phyloP scores from a whole-genome alignment of 2,797 vertebrate species.

The Antennarius maculatus region DNA sequence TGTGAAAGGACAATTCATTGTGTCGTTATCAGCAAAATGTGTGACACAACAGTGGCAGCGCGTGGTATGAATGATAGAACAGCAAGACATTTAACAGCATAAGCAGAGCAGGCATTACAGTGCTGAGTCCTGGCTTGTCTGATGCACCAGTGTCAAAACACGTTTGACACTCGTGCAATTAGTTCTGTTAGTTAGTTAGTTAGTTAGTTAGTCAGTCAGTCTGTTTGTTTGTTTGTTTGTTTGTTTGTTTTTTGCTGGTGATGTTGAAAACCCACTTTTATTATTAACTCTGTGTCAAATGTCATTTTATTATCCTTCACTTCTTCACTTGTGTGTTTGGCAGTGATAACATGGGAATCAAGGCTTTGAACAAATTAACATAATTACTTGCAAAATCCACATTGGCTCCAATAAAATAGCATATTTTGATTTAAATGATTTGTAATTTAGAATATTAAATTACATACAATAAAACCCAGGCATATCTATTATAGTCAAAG shows the following conservation, averaged over 20 bases:
- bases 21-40: slow-evolving; percentile 58
- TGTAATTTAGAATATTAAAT: background rate
- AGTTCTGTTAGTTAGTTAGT: slow-evolving; percentile 23
- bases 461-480: background rate
- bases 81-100: slow-evolving; percentile 51
- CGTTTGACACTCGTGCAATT: slow-evolving; percentile 76
- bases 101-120: slow-evolving; percentile 53
- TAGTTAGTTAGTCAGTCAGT: no score
- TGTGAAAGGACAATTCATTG: slow-evolving; percentile 65
- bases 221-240: no score
- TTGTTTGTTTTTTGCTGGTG: slow-evolving; percentile 41
- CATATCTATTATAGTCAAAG: background rate
- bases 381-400: background rate
- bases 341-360: slow-evolving; percentile 12
- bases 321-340: slow-evolving; percentile 4
- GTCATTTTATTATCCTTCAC: slow-evolving; percentile 33
- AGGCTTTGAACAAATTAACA: background rate
- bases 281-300: slow-evolving; percentile 27
- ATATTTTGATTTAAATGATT: background rate
- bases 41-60: slow-evolving; percentile 49
- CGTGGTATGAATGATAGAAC: slow-evolving; percentile 64
- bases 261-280: slow-evolving; percentile 32
- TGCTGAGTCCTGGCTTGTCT: slow-evolving; percentile 32
- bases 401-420: background rate
- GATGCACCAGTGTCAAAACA: slow-evolving; percentile 71